Evolutionary conservation across 2,113 vertebrate genomes (phyloP).

Genomic region (Dunckerocampus dactyliophorus): DNA sequence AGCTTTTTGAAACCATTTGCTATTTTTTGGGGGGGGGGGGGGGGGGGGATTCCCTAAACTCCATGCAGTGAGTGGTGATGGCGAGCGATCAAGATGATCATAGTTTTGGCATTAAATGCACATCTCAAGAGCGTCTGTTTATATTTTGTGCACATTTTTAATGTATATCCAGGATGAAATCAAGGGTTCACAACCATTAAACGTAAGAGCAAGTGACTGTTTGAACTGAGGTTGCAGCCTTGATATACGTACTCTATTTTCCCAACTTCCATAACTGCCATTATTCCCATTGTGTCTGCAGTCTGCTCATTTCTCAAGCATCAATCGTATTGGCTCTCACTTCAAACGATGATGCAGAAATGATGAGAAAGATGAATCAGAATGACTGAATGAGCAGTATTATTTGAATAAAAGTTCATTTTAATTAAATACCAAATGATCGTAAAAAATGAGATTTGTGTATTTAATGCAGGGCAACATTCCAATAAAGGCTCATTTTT

Average conservation of each 20-base stretch:
- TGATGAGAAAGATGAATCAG: conserved; percentile 55
- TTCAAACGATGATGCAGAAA: conserved; percentile 62
- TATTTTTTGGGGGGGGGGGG: conserved; percentile 56
- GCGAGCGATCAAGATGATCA: background rate
- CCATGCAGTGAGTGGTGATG: conserved; percentile 64
- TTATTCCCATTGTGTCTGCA: conserved; percentile 23
- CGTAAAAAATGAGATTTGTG: conserved; percentile 80
- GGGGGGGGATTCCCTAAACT: conserved; percentile 70
- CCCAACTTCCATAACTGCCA: conserved; percentile 17
- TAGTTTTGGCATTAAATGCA: conserved; percentile 70
- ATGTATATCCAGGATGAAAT: conserved; percentile 79
- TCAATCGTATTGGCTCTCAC: conserved; percentile 57
- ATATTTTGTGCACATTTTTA: conserved; percentile 94
- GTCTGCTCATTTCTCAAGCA: conserved; percentile 56
- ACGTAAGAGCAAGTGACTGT: conserved; percentile 43
- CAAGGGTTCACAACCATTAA: conserved; percentile 30
- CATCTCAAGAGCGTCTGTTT: conserved; percentile 80
- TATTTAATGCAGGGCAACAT: conserved; percentile 89
- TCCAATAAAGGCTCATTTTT: conserved; percentile 93
- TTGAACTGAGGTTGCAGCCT: conserved; percentile 49
- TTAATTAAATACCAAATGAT: conserved; percentile 82
- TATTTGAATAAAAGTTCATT: conserved; percentile 81
- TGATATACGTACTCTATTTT: conserved; percentile 40
- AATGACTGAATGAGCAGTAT: conserved; percentile 85
- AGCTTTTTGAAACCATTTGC: conserved; percentile 71